A percentile compares a stretch with the other conserved stretches of the same genome.
phyloP scores from a whole-genome alignment of 2,888 invertebrate species.

The Hyppa rectilinea region DNA sequence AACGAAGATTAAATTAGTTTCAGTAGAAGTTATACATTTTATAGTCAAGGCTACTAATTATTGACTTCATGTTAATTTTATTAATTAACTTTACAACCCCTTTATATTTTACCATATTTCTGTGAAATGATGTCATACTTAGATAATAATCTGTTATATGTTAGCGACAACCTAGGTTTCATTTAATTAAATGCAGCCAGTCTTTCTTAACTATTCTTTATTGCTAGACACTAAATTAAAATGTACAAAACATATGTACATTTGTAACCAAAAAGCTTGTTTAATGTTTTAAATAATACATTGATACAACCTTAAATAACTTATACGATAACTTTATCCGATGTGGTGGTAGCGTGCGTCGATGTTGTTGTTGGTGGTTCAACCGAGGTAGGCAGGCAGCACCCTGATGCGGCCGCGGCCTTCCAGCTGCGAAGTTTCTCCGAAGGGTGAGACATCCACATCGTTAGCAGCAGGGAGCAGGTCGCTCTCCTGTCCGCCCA shows the following conservation, averaged over 20 bases:
- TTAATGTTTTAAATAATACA: slow-evolving; percentile 38
- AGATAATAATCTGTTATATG: too few relatives aligned
- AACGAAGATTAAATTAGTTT: slow-evolving; percentile 18
- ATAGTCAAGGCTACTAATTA: slow-evolving; percentile 47
- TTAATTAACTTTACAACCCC: slow-evolving; percentile 50
- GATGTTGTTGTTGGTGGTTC: slow-evolving; percentile 45
- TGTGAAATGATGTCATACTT: slow-evolving; percentile 20
- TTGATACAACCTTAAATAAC: slow-evolving; percentile 42
- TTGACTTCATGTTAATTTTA: slow-evolving; percentile 39
- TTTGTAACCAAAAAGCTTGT: slow-evolving; percentile 46
- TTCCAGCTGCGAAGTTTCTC: slow-evolving; percentile 76
- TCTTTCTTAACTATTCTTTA: slow-evolving; percentile 54
- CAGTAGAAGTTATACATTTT: slow-evolving; percentile 24
- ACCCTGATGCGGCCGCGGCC: slow-evolving; percentile 85
- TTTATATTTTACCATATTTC: slow-evolving; percentile 36
- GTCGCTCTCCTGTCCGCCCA: slow-evolving; percentile 83
- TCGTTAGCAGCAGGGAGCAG: slow-evolving; percentile 81
- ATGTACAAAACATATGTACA: slow-evolving; percentile 53
- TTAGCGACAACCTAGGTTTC: neutral
- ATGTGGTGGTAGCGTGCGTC: slow-evolving; percentile 15
- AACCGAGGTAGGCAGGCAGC: slow-evolving; percentile 86
- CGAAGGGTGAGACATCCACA: slow-evolving; percentile 82
- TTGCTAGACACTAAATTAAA: slow-evolving; percentile 46
- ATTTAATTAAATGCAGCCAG: slow-evolving; percentile 47
- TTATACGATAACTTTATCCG: slow-evolving; percentile 37